Evolutionary conservation across 2,797 vertebrate species (phyloP).

Genomic region (Clamator glandarius): DNA sequence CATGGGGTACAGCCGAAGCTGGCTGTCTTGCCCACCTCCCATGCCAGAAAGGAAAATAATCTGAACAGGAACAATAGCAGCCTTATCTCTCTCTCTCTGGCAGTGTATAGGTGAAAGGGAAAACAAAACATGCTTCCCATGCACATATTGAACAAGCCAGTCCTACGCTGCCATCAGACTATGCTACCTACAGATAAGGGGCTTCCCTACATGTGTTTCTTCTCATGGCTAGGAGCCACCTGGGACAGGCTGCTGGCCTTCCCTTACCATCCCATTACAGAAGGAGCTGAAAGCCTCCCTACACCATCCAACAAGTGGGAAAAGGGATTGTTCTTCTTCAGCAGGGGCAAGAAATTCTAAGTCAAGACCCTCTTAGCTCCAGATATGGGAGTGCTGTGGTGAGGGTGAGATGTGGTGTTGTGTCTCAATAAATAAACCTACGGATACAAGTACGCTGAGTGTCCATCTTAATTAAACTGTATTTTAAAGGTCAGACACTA

Average conservation of each 20-base stretch:
- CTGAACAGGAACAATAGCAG: not conserved
- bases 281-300: not conserved
- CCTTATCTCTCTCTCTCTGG: not conserved
- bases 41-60: not conserved
- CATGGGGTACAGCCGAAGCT: not conserved
- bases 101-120: not conserved
- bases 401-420: not conserved
- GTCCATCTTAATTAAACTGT: not conserved
- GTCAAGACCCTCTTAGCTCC: not conserved
- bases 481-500: not conserved
- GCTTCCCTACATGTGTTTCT: fast-evolving
- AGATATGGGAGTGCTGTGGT: not conserved
- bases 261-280: not conserved
- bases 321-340: not conserved
- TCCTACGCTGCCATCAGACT: not conserved
- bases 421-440: not conserved
- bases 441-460: not conserved
- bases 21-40: not conserved
- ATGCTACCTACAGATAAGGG: not conserved
- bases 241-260: not conserved
- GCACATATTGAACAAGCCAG: fast-evolving
- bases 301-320: fast-evolving
- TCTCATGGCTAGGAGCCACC: not conserved
- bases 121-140: fast-evolving
- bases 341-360: not conserved